phyloP scores from a whole-genome alignment of 2,113 vertebrate species.

The Myiozetetes cayanensis region DNA sequence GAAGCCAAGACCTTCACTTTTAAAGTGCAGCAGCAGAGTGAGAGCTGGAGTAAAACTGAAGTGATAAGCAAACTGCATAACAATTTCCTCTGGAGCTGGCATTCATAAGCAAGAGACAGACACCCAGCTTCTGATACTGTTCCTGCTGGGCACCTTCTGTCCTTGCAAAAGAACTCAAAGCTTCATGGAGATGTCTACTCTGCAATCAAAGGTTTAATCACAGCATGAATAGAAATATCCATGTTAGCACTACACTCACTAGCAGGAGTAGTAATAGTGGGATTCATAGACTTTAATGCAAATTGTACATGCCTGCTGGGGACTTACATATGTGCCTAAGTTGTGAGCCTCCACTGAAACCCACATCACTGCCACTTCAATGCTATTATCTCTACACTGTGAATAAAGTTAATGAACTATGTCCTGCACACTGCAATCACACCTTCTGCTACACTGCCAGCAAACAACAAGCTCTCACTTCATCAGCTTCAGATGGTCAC shows the following conservation, averaged over 20 bases:
- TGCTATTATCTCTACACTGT: neutral
- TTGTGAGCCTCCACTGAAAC: neutral
- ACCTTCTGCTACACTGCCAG: neutral
- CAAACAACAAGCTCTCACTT: neutral
- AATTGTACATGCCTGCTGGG: neutral
- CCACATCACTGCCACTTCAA: neutral
- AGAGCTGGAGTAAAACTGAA: neutral
- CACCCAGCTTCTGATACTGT: neutral
- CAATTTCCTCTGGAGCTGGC: constrained; percentile 4
- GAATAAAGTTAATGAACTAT: neutral
- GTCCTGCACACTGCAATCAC: neutral
- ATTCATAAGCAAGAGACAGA: constrained; percentile 12
- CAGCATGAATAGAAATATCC: neutral
- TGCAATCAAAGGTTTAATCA: neutral
- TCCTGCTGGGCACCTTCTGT: constrained; percentile 46
- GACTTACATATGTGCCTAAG: neutral
- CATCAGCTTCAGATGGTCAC: neutral
- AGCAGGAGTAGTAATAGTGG: neutral
- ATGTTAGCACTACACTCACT: neutral
- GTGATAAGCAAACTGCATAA: neutral
- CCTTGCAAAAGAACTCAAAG: neutral
- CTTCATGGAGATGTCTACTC: neutral
- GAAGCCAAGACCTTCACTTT: neutral
- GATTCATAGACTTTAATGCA: neutral
- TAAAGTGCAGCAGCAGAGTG: neutral